Conservation (phyloP, 1,140 invertebrate species). For the Carposina sasakii region DNA sequence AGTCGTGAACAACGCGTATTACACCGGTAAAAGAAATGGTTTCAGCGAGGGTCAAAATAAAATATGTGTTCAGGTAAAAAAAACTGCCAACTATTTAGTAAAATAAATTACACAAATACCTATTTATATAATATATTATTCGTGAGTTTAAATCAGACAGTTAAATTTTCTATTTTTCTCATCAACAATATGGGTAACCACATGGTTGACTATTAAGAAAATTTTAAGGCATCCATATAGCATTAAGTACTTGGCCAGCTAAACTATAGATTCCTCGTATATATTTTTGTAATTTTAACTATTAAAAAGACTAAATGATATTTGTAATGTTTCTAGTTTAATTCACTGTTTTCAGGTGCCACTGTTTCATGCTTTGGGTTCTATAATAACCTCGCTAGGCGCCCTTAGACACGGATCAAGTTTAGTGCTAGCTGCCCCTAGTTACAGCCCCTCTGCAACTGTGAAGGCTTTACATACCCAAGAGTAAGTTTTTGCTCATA, state of each 20-base stretch:
- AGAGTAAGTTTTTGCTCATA: conserved; percentile 72
- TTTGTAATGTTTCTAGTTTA: too few relatives aligned
- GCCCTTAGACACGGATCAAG: conserved; percentile 79
- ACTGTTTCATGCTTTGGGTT: conserved; percentile 94
- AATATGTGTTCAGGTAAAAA: conserved; percentile 57
- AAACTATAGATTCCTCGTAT: not conserved
- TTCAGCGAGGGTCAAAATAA: conserved; percentile 70
- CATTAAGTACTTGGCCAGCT: not conserved
- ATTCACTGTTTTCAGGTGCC: conserved; percentile 87
- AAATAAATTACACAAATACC: too few relatives aligned
- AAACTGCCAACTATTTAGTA: not conserved
- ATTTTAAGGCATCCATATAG: not conserved
- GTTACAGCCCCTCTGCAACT: conserved; percentile 80
- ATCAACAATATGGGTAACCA: too few relatives aligned
- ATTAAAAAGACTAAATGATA: not conserved
- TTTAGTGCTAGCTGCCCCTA: conserved; percentile 79
- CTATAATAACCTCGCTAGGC: conserved; percentile 78
- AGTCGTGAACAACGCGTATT: conserved; percentile 89
- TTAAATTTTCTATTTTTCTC: too few relatives aligned
- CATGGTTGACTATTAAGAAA: too few relatives aligned
- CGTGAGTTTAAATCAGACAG: too few relatives aligned
- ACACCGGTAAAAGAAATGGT: conserved; percentile 76
- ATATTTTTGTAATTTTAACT: not conserved
- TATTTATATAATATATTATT: too few relatives aligned
- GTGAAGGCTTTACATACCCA: conserved; percentile 80